Conservation (phyloP, 1,140 invertebrate genomes). For the Heliconius himera region DNA sequence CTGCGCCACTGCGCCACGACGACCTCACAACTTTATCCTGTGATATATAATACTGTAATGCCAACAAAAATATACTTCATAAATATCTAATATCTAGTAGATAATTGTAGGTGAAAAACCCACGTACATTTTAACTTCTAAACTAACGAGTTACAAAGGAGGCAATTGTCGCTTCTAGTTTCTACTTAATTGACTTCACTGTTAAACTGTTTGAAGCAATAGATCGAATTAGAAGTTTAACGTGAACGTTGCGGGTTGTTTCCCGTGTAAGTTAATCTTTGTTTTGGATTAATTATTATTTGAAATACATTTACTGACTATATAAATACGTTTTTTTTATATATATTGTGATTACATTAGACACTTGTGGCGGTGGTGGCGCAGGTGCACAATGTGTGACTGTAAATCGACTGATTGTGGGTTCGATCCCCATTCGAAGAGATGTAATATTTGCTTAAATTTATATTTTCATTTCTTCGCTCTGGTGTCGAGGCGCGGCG, state of each 20-base stretch:
- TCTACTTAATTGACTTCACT: slow-evolving; percentile 10
- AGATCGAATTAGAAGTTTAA: slow-evolving; percentile 7
- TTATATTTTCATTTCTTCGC: too few relatives aligned
- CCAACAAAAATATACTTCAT: background rate
- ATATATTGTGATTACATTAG: too few relatives aligned
- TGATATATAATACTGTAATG: background rate
- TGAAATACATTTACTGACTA: background rate
- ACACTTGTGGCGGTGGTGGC: too few relatives aligned
- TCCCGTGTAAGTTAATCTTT: background rate
- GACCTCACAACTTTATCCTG: background rate
- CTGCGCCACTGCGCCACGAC: too few relatives aligned
- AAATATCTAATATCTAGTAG: background rate
- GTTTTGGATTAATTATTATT: background rate
- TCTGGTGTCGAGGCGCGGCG: too few relatives aligned
- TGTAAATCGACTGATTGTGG: too few relatives aligned
- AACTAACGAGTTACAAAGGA: slow-evolving; percentile 13
- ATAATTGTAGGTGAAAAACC: slow-evolving; percentile 5
- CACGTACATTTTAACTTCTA: slow-evolving; percentile 15
- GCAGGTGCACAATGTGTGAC: too few relatives aligned
- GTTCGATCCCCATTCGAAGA: too few relatives aligned
- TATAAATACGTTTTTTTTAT: too few relatives aligned
- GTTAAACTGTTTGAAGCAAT: slow-evolving; percentile 11
- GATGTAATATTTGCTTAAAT: too few relatives aligned
- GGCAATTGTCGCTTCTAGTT: slow-evolving; percentile 7
- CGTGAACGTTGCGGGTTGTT: background rate